Conservation (phyloP, 2,888 invertebrate genomes). For the Hirtodrosophila duncani region DNA sequence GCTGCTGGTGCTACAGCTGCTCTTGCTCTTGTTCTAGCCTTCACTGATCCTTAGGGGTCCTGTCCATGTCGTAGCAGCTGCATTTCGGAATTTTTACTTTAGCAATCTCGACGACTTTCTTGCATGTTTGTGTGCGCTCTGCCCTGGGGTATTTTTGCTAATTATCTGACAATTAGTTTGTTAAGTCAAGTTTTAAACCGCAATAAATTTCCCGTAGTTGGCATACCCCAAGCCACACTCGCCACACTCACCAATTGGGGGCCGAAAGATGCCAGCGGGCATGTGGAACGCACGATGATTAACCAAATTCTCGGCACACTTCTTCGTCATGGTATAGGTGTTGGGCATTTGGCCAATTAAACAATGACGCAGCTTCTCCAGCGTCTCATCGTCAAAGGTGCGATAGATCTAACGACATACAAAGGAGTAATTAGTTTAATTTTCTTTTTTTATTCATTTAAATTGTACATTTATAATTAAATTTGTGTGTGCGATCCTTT, state of each 20-base stretch:
- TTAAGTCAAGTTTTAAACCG: slow-evolving; percentile 58
- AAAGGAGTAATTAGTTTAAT: neutral
- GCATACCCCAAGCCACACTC: neutral
- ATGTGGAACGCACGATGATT: slow-evolving; percentile 77
- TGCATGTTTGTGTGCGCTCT: slow-evolving; percentile 21
- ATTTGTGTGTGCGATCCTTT: too few relatives aligned
- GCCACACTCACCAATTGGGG: slow-evolving; percentile 76
- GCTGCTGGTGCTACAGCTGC: neutral
- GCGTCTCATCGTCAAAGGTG: slow-evolving; percentile 75
- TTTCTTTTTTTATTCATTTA: slow-evolving; percentile 9
- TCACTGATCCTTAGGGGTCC: slow-evolving; percentile 10
- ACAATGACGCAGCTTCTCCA: slow-evolving; percentile 77
- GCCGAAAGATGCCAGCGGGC: slow-evolving; percentile 78
- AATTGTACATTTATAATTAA: neutral
- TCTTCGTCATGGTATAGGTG: slow-evolving; percentile 79
- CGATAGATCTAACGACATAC: slow-evolving; percentile 70
- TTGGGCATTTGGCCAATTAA: slow-evolving; percentile 78
- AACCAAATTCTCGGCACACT: slow-evolving; percentile 78
- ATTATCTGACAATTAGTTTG: slow-evolving; percentile 75
- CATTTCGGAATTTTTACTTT: slow-evolving; percentile 10
- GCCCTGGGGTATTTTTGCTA: slow-evolving; percentile 61
- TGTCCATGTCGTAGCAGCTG: slow-evolving; percentile 9
- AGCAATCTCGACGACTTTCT: slow-evolving; percentile 6
- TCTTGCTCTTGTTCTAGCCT: slow-evolving; percentile 3
- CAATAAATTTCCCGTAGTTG: slow-evolving; percentile 26